Evolutionary conservation across 2,888 invertebrate genomes (phyloP).

Genomic region (Acleris laterana): DNA sequence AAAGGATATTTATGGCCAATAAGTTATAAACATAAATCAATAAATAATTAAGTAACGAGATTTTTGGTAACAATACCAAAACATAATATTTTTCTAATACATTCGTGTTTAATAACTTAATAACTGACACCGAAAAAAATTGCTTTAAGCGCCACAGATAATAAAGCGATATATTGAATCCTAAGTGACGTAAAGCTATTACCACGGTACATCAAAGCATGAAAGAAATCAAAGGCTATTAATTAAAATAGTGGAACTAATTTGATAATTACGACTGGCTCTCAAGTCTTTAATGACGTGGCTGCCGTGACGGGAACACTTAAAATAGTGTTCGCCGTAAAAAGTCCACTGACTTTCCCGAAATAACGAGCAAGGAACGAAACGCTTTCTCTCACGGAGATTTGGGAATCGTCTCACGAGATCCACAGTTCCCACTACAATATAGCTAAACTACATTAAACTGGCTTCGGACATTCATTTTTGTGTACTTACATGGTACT

Average conservation of each 20-base stretch:
- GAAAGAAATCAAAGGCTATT: conserved; percentile 52
- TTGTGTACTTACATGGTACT: too few relatives aligned
- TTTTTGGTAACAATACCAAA: background rate
- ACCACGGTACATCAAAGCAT: conserved; percentile 41
- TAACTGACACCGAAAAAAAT: background rate
- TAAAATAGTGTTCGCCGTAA: conserved; percentile 60
- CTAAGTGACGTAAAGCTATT: conserved; percentile 36
- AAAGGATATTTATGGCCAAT: too few relatives aligned
- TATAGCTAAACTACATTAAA: background rate
- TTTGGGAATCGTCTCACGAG: conserved; percentile 34
- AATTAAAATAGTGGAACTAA: conserved; percentile 59
- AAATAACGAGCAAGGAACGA: conserved; percentile 45
- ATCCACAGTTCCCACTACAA: conserved; percentile 2
- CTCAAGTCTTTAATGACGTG: conserved; percentile 50
- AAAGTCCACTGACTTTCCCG: conserved; percentile 54
- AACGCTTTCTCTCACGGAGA: conserved; percentile 34
- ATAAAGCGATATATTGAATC: conserved; percentile 23
- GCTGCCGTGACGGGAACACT: conserved; percentile 50
- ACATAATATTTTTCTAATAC: background rate
- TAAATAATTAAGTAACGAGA: too few relatives aligned
- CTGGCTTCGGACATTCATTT: too few relatives aligned
- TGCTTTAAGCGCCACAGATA: conserved; percentile 1
- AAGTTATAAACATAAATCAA: too few relatives aligned
- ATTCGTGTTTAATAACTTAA: conserved; percentile 14
- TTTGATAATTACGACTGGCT: conserved; percentile 58